Evolutionary conservation across 2,888 invertebrate species (phyloP), one percentile per base, ranked within the genome.

Genomic region (Hypselothyrea guttata): DNA sequence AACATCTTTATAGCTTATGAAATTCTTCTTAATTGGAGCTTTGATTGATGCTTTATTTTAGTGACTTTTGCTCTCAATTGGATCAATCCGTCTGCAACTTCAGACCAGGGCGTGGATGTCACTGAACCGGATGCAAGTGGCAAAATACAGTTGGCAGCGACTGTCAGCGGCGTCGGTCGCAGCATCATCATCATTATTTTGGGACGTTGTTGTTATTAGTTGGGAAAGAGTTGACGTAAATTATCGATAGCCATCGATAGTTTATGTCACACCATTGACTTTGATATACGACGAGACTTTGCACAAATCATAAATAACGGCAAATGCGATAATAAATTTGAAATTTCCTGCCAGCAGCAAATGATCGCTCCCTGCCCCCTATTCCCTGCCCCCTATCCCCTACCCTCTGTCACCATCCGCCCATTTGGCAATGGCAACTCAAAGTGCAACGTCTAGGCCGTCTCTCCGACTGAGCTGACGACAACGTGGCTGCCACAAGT

Each of bases 321-420:
- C 81, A 87, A 88, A 87, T 87, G 86, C 86, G 84, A 86, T 86
- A 87, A 89, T 88, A 88, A 88, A 88, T 89, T 88, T 86, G 81
- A 88, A 86, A 86, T 88, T 86, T 86, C 85, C 87, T 84, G 78
- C 69, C 82, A 69, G 74, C 84, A 82, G 77, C 83, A 84, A 82
- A 83, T 85, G 83, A 86, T 87, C 84, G 60, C 68, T 58, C 46
- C 53, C 51, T 53, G 1, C 9, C 16, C 18, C 9, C 37, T 7
- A 2, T 3, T 15, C 8, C 15, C 57, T 53, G 54, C 12, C 18
- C 7, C 15, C 7, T 34, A 8, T n/a, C 13, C 11, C 15, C n/a
- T 1, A 1, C 13, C 4, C 33, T 15, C 8, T 1, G 7, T 2
- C 12, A 7, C 27, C 1, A 16, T 7, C 22, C 44, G 54, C 59